Evolutionary conservation across 2,888 invertebrate species (phyloP).

Genomic region (Ectropis crepuscularia): DNA sequence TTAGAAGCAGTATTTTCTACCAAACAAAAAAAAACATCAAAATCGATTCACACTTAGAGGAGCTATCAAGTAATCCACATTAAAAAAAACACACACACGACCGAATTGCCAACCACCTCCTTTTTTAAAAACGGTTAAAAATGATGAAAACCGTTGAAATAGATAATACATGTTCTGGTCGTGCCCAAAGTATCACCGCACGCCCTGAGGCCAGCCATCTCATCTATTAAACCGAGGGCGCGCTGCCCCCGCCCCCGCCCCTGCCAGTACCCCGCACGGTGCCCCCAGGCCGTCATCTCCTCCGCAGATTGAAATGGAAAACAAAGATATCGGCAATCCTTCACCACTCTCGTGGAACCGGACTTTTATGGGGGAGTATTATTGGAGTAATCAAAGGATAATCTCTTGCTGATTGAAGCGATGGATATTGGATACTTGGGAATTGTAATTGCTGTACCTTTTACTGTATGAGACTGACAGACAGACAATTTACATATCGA

Average conservation of each 20-base stretch:
- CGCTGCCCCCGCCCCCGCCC: constrained; percentile 49
- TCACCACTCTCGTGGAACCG: constrained; percentile 49
- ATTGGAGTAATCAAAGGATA: constrained; percentile 24
- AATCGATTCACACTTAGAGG: too few relatives aligned
- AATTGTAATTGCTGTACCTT: too few relatives aligned
- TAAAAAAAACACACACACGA: too few relatives aligned
- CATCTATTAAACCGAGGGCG: constrained; percentile 68
- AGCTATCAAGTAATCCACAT: too few relatives aligned
- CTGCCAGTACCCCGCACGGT: constrained; percentile 61
- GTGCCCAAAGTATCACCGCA: constrained; percentile 33
- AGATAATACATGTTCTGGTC: neutral
- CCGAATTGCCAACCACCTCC: too few relatives aligned
- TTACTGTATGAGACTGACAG: too few relatives aligned
- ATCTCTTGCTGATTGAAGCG: neutral
- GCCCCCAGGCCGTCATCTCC: constrained; percentile 74
- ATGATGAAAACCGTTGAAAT: neutral
- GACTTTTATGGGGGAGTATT: constrained; percentile 42
- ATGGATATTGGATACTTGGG: constrained; percentile 36
- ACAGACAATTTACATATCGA: too few relatives aligned
- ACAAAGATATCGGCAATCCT: constrained; percentile 72
- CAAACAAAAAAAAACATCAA: too few relatives aligned
- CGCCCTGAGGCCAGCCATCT: constrained; percentile 48
- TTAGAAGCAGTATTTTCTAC: too few relatives aligned
- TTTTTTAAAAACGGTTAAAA: neutral
- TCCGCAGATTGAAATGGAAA: constrained; percentile 74